Evolutionary conservation across 2,888 invertebrate genomes (phyloP), one percentile per base, ranked within the genome.

Genomic region (Erpobdella octoculata): DNA sequence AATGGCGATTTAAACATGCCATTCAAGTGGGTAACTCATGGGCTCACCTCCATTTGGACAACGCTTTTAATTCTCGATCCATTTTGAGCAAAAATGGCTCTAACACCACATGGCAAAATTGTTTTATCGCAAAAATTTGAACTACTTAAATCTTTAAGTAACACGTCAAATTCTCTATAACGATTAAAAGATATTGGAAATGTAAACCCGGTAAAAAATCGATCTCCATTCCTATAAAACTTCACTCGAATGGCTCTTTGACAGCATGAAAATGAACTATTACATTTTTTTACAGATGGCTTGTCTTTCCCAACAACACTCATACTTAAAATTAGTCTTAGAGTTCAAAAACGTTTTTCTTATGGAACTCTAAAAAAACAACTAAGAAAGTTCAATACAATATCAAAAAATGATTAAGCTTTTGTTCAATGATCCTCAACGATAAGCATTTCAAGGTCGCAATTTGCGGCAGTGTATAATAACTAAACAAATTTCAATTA

Each of bases 151-250:
- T 69, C 69, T 69, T 53, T 69, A 12, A 69, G 69, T 35, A 69
- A 58, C 31, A 35, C 31, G n/a, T 69, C 58, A 28, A 53, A 69
- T 25, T 69, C 69, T 58, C 58, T 69, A 37, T 69, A 69, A 25
- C 69, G 53, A 46, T 33, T 53, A n/a, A 53, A 69, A 25, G 53
- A 31, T 28, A 69, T 35, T 18, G 69, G 69, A 28, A 41, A 69
- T 25, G 37, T 33, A 35, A 93, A 89, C 76, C 95, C 95, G 72
- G 80, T 78, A 75, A 80, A 83, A 76, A 92, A 94, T 81, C 91
- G 90, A 86, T 95, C 94, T 72, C 94, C 94, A 84, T 95, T 95
- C 79, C 93, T 88, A 85, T 90, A 93, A 85, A 95, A 94, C 37
- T 69, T 69, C n/a, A 69, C 69, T 58, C 69, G 31, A 18, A 69